Evolutionary conservation across 2,888 invertebrate genomes (phyloP).

Genomic region (Escarpia spicata): DNA sequence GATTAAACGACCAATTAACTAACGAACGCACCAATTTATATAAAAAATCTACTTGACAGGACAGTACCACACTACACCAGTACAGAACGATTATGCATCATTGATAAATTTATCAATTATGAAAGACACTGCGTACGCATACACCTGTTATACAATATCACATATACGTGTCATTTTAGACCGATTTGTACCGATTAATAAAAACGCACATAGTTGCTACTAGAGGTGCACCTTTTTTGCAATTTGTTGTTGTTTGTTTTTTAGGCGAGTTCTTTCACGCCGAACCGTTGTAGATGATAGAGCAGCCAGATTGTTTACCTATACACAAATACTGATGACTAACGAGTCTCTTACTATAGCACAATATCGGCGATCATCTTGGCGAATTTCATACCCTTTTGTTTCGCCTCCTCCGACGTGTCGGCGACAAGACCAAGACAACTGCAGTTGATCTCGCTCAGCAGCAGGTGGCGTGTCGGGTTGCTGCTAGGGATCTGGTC

Average conservation of each 20-base stretch:
- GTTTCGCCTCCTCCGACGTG: slow-evolving; percentile 38
- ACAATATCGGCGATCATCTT: slow-evolving; percentile 39
- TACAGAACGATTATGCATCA: not conserved
- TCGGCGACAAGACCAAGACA: slow-evolving; percentile 39
- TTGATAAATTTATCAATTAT: not conserved
- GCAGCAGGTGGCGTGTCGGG: slow-evolving; percentile 35
- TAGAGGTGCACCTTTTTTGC: not conserved
- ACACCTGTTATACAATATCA: not conserved
- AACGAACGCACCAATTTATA: not conserved
- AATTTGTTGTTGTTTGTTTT: not conserved
- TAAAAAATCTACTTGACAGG: not conserved
- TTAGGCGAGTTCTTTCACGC: not conserved
- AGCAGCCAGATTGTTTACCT: not conserved
- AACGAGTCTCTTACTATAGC: not conserved
- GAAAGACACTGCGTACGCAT: not conserved
- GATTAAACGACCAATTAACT: not conserved
- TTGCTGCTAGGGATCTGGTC: slow-evolving; percentile 38
- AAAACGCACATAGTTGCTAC: not conserved
- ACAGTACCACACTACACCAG: not conserved
- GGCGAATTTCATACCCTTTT: slow-evolving; percentile 38
- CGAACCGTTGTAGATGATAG: not conserved
- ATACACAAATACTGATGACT: not conserved
- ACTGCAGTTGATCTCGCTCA: slow-evolving; percentile 41
- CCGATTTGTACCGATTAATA: not conserved
- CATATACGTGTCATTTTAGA: not conserved